Conservation (phyloP, 2,797 vertebrate species). For the Cyprinella venusta region DNA sequence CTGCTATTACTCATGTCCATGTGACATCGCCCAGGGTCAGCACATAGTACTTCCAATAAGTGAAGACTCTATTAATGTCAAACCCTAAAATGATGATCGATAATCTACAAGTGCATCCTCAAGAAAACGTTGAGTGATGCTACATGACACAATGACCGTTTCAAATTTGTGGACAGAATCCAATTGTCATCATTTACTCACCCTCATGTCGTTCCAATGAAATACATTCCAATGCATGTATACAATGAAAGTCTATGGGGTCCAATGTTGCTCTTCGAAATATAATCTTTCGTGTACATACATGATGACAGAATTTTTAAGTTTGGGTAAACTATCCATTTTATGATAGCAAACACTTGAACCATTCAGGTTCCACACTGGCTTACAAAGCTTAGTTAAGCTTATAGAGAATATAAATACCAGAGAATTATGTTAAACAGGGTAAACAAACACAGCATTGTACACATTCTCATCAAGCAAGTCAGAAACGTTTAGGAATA, state of each 20-base stretch:
- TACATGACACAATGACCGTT: not conserved
- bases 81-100: slow-evolving; percentile 29
- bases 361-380: not conserved
- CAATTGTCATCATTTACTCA: not conserved
- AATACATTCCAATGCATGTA: not conserved
- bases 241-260: not conserved
- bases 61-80: slow-evolving; percentile 32
- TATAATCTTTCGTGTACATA: not conserved
- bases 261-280: not conserved
- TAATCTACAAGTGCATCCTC: slow-evolving; percentile 16
- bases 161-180: not conserved
- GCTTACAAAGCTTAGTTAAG: not conserved
- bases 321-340: not conserved
- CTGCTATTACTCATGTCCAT: slow-evolving; percentile 19
- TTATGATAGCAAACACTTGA: slow-evolving; percentile 8
- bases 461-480: slow-evolving; percentile 5
- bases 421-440: slow-evolving; percentile 11
- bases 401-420: slow-evolving; percentile 15
- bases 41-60: slow-evolving; percentile 26
- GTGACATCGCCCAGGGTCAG: not conserved
- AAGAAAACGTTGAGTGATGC: slow-evolving; percentile 30
- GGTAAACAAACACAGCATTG: not conserved
- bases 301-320: not conserved
- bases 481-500: not conserved
- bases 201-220: too few species aligned